These are phyloP conservation scores for Mobula birostris DNA, from an alignment of 2,113 vertebrate genomes.

Conservation along the genomic window DNA sequence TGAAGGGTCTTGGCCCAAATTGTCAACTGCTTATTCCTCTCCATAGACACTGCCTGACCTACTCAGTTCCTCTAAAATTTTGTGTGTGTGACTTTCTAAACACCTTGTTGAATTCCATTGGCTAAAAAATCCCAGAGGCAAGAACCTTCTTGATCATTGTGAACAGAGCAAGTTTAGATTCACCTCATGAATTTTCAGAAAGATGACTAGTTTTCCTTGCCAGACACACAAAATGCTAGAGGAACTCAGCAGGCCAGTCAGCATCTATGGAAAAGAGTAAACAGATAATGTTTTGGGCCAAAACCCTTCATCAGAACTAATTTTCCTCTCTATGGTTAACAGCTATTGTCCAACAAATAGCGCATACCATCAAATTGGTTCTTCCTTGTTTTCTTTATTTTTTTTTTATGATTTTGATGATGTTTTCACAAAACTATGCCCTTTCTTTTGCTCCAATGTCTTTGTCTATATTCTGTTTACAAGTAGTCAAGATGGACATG, in stretches of 20 bases:
- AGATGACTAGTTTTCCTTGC: neutral
- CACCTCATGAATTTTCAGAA: neutral
- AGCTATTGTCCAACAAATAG: neutral
- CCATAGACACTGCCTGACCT: too few species aligned
- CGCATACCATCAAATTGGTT: neutral
- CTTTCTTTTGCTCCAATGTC: neutral
- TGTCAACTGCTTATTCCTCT: too few species aligned
- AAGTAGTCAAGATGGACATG: neutral
- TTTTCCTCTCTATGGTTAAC: neutral
- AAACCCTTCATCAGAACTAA: neutral
- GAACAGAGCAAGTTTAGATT: neutral
- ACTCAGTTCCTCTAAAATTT: too few species aligned
- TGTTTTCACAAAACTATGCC: neutral
- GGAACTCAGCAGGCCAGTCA: too few species aligned
- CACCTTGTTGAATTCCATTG: neutral
- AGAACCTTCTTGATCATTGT: neutral
- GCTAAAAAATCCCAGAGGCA: neutral
- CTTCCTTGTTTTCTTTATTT: neutral
- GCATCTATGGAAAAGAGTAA: too few species aligned
- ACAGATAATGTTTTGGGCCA: too few species aligned
- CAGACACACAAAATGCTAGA: too few species aligned
- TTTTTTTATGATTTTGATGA: neutral
- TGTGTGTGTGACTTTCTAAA: neutral
- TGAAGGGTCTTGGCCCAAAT: too few species aligned
- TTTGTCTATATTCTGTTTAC: neutral